Conservation (phyloP, 2,888 invertebrate species). For the Phorcus lineatus region DNA sequence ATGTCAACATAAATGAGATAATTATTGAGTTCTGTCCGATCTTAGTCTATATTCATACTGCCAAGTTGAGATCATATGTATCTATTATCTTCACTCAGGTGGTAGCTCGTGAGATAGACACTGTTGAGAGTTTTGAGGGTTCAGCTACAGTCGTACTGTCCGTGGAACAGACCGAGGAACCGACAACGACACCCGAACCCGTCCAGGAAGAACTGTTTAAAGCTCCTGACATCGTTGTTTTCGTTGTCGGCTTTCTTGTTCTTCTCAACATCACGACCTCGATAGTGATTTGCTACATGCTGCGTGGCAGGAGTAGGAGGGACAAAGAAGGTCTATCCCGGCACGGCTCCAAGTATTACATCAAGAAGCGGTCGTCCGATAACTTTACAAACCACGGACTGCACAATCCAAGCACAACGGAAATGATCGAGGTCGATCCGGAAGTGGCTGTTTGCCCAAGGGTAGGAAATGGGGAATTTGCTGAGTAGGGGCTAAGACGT, state of each 20-base stretch:
- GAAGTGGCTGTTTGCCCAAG: conserved; percentile 9
- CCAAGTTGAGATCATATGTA: too few relatives aligned
- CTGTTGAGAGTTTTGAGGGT: conserved; percentile 51
- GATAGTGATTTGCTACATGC: conserved; percentile 26
- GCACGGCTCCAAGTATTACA: conserved; percentile 38
- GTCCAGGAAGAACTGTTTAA: conserved; percentile 11
- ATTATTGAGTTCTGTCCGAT: not conserved
- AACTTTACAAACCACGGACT: not conserved
- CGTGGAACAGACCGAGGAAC: conserved; percentile 15
- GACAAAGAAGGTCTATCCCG: conserved; percentile 23
- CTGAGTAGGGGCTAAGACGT: not conserved
- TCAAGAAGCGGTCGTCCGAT: conserved; percentile 18
- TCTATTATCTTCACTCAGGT: conserved; percentile 76
- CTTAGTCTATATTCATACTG: too few relatives aligned
- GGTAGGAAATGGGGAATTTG: conserved; percentile 4
- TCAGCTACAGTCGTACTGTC: conserved; percentile 50
- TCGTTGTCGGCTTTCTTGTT: conserved; percentile 39
- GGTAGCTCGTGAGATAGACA: conserved; percentile 62
- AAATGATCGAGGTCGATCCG: conserved; percentile 17
- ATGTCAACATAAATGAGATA: not conserved
- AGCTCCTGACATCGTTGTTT: conserved; percentile 38
- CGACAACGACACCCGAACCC: conserved; percentile 32
- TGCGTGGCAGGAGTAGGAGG: not conserved
- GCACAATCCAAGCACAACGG: conserved; percentile 1
- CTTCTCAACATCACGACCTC: conserved; percentile 36